A percentile compares a stretch with the other conserved stretches of the same genome.
phyloP scores from a whole-genome alignment of 2,797 vertebrate species.

The Acipenser transmontanus region DNA sequence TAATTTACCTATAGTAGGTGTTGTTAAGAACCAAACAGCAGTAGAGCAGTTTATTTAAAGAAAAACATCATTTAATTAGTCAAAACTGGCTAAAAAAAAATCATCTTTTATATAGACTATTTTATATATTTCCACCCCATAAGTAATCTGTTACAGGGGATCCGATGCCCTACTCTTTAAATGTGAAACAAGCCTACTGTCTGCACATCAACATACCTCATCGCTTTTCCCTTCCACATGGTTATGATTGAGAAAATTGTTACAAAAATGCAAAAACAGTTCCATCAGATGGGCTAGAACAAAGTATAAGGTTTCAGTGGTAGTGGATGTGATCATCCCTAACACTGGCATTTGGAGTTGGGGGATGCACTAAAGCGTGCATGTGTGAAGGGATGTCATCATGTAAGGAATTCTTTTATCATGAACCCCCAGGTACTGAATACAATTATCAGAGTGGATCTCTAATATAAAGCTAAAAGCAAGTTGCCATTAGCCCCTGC shows the following conservation, averaged over 20 bases:
- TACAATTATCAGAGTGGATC: slow-evolving; percentile 15
- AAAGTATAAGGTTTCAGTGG: slow-evolving; percentile 8
- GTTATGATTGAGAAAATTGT: not conserved
- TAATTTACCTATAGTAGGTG: too few relatives aligned
- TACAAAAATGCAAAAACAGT: not conserved
- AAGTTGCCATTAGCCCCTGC: slow-evolving; percentile 7
- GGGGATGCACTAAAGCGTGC: slow-evolving; percentile 1
- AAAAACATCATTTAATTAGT: too few relatives aligned
- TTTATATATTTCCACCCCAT: too few relatives aligned
- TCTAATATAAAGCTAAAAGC: slow-evolving; percentile 15
- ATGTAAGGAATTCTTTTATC: not conserved
- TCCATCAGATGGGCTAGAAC: not conserved
- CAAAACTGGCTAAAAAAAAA: too few relatives aligned
- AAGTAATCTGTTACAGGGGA: too few relatives aligned
- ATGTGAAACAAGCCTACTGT: too few relatives aligned
- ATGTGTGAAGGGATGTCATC: slow-evolving; percentile 10
- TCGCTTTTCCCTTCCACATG: not conserved
- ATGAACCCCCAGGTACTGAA: slow-evolving; percentile 14
- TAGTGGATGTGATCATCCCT: slow-evolving; percentile 1
- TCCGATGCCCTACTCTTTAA: too few relatives aligned
- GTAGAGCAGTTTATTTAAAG: too few relatives aligned
- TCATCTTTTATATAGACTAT: too few relatives aligned
- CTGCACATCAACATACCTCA: not conserved
- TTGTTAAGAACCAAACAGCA: too few relatives aligned
- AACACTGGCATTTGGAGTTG: slow-evolving; percentile 3